phyloP scores from a whole-genome alignment of 2,797 vertebrate species.

The Phoeniculus purpureus region DNA sequence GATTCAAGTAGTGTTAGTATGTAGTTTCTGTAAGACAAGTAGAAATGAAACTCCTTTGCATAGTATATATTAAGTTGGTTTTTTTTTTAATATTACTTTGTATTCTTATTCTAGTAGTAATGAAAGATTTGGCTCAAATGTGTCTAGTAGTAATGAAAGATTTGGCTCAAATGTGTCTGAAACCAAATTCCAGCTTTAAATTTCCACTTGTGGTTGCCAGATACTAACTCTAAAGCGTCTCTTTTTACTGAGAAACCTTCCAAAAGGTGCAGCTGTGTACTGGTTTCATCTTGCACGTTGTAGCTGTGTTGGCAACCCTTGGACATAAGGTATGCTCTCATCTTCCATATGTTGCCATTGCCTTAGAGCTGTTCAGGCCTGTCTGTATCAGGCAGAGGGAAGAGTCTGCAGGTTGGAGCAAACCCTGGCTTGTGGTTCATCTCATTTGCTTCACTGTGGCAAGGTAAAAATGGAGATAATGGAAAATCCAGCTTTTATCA shows the following conservation, averaged over 20 bases:
- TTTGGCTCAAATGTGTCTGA: constrained; percentile 58
- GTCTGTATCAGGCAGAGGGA: constrained; percentile 77
- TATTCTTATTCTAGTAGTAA: constrained; percentile 58
- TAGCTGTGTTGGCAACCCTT: constrained; percentile 74
- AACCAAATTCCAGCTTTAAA: constrained; percentile 75
- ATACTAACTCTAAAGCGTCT: constrained; percentile 76
- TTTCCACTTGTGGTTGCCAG: constrained; percentile 80
- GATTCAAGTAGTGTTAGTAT: neutral
- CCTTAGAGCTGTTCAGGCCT: constrained; percentile 75
- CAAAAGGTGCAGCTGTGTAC: constrained; percentile 81
- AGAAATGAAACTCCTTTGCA: constrained; percentile 10
- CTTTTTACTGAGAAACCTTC: constrained; percentile 75
- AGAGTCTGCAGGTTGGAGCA: constrained; percentile 54
- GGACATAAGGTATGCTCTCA: constrained; percentile 76
- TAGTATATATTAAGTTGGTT: constrained; percentile 6
- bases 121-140: constrained; percentile 64
- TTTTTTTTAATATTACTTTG: constrained; percentile 20
- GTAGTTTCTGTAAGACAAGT: neutral
- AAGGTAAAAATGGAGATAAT: constrained; percentile 66
- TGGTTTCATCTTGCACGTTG: constrained; percentile 82
- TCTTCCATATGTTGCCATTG: constrained; percentile 74
- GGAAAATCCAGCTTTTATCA: constrained; percentile 64
- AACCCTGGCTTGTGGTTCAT: constrained; percentile 49
- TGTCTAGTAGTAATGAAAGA: constrained; percentile 58
- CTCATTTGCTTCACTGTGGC: constrained; percentile 67